Evolutionary conservation across 2,113 vertebrate genomes (phyloP), one percentile per base, ranked within the genome.

Genomic region (Casuarius casuarius): DNA sequence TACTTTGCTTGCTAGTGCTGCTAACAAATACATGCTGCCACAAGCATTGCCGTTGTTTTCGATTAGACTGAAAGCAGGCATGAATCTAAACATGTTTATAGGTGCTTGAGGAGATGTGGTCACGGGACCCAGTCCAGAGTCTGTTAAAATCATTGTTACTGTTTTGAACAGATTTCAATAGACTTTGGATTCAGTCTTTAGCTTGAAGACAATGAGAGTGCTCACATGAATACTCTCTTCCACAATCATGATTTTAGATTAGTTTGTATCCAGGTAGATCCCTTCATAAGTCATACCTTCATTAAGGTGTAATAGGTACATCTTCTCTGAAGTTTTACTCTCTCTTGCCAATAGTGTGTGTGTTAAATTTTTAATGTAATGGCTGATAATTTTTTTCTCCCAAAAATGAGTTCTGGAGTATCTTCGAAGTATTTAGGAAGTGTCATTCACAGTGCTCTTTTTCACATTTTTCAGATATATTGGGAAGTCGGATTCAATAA

Each of bases 401-500:
- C 7, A 26, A n/a, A 48, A 84, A 66, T 88, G 78, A 38, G 79
- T 90, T 92, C 48, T 85, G 90, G 44, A 72, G 33, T 56, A 18
- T 88, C 5, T 17, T 73, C 49, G 1, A 9, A 75, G 38, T 35
- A 9, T 75, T 48, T 72, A 85, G 80, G 35, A 56, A 90, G 35
- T 62, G 44, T 58, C 25, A 78, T 14, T 97, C 93, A 94, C 94
- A 22, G 51, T 40, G 2, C 21, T 82, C 38, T 63, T 92, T 82
- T 87, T 65, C 73, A 13, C 75, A 0, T 96, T 90, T 97, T 97
- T 74, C 98, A 99, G 99, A 91, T 99, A 99, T 78, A 99, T 99
- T 65, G 99, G 99, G 73, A 99, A 99, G 93, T 99, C 99, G 0
- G 99, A 99, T 96, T 99, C 99, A 33, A 99, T 99, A 98, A 99